Base-by-base conservation (phyloP, 2,888 invertebrate species). In the Caenorhabditis sp. region DNA sequence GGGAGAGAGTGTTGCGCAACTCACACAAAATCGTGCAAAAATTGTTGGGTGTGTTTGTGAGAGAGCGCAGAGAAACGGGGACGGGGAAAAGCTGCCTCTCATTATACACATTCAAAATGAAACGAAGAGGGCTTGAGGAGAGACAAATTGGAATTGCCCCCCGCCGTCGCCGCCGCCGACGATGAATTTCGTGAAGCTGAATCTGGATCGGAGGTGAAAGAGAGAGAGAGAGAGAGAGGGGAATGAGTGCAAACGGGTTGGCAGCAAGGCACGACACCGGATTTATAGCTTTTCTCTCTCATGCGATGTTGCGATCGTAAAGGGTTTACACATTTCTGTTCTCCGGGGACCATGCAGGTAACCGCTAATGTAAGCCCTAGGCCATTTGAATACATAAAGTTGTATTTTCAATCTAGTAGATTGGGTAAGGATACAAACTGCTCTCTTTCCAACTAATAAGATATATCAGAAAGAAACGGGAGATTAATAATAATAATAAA, bases 31-130 rank as follows among this genome's bases (percentile, higher is more conserved):
- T 61, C 50, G 61, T 50, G 61, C 48, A 48, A 48, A 48, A 61
- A 61, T 45, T 58, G 45, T 45, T 62, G 62, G 50, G 61, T 50
- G 61, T 35, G 24, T 37, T 35, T 61, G 61, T 62, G 32, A 11
- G 20, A 45, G 11, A 22, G 41, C 17, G 52, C n/a, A 35, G 35
- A 35, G 45, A 24, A 24, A 55, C 20, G 4, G 35, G 20, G 32
- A 2, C 13, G 15, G 24, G 24, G 50, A 50, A 4, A 52, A 26
- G 22, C 24, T 35, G 13, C 50, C 7, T 59, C 46, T 59, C 59
- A 46, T 59, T 46, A 46, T 59, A 46, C 46, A 37, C 46, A 41
- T 55, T 55, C 37, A 17, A 58, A 45, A 37, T 46, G 46, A 59
- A 46, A 58, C 30, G 52, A 52, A 32, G 13, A 27, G n/a, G 26